These are phyloP conservation scores for Augochlorella aurata DNA, from an alignment of 2,888 invertebrate species.

Conservation along the genomic window DNA sequence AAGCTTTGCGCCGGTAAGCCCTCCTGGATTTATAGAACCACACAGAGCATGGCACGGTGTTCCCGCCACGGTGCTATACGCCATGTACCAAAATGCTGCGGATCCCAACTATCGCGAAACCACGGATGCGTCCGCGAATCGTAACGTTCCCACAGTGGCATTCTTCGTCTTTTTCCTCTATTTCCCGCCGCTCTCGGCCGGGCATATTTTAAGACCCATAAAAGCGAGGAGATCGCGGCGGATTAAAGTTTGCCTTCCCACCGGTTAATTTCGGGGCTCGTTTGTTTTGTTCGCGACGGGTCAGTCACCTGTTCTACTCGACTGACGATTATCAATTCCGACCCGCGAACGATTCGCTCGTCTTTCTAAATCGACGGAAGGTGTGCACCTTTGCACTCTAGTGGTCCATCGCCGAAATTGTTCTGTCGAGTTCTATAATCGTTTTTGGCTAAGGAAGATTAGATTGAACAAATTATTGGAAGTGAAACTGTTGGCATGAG, in stretches of 20 bases:
- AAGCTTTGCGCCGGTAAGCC: constrained; percentile 83
- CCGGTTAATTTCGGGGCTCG: neutral
- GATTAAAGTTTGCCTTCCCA: neutral
- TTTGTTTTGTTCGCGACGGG: neutral
- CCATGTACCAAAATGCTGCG: constrained; percentile 78
- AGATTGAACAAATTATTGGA: too few species aligned
- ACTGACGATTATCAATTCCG: neutral
- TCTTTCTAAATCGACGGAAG: too few species aligned
- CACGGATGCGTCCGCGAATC: constrained; percentile 50
- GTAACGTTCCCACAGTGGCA: constrained; percentile 44
- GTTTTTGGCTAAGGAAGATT: too few species aligned
- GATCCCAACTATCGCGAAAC: constrained; percentile 61
- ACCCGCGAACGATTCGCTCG: too few species aligned
- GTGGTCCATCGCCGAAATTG: too few species aligned
- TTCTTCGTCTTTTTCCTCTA: constrained; percentile 37
- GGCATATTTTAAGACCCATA: neutral
- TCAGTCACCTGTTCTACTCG: neutral
- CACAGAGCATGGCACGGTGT: constrained; percentile 75
- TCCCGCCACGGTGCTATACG: constrained; percentile 75
- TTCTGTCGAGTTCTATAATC: too few species aligned
- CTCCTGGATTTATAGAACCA: constrained; percentile 81
- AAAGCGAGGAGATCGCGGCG: neutral
- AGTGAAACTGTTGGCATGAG: too few species aligned
- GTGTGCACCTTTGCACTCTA: too few species aligned
- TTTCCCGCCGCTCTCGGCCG: neutral